Percentiles rank a stretch among this genome's conserved stretches.
phyloP scores from a whole-genome alignment of 2,797 vertebrate species.

The Atherinosoma microstoma region DNA sequence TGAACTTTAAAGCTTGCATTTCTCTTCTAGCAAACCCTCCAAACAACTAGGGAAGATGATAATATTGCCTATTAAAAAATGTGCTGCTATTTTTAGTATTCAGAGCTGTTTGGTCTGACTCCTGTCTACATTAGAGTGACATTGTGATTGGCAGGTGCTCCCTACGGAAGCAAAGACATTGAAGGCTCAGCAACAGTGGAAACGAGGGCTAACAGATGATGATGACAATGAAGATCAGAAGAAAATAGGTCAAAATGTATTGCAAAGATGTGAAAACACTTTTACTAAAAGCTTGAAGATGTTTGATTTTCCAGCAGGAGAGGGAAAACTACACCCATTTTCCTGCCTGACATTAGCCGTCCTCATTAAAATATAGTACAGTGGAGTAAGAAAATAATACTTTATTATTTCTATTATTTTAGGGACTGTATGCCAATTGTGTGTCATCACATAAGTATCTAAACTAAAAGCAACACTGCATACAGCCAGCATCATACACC shows the following conservation, averaged over 20 bases:
- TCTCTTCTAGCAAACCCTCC: neutral
- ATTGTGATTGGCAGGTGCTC: slow-evolving; percentile 39
- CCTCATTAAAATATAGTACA: slow-evolving; percentile 7
- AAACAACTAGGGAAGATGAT: neutral
- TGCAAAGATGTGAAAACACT: neutral
- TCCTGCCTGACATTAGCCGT: slow-evolving; percentile 5
- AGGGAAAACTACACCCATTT: slow-evolving; percentile 24
- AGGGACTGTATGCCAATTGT: slow-evolving; percentile 5
- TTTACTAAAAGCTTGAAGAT: slow-evolving; percentile 20
- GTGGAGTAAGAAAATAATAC: slow-evolving; percentile 6
- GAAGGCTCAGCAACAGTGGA: slow-evolving; percentile 28
- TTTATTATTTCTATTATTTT: slow-evolving; percentile 22
- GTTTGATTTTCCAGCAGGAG: slow-evolving; percentile 31
- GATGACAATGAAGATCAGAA: slow-evolving; percentile 1
- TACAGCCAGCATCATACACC: slow-evolving; percentile 9
- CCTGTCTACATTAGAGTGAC: slow-evolving; percentile 19
- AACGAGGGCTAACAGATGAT: neutral
- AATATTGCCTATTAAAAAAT: neutral
- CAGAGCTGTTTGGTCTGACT: slow-evolving; percentile 27
- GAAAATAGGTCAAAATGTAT: slow-evolving; percentile 2
- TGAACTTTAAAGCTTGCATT: neutral
- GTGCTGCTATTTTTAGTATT: slow-evolving; percentile 22
- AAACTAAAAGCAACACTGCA: slow-evolving; percentile 3
- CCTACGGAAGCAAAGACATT: slow-evolving; percentile 7
- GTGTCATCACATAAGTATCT: slow-evolving; percentile 6